Percentiles rank a stretch among this genome's conserved stretches.
phyloP scores from a whole-genome alignment of 2,888 invertebrate genomes.

The Ennomos quercinarius region DNA sequence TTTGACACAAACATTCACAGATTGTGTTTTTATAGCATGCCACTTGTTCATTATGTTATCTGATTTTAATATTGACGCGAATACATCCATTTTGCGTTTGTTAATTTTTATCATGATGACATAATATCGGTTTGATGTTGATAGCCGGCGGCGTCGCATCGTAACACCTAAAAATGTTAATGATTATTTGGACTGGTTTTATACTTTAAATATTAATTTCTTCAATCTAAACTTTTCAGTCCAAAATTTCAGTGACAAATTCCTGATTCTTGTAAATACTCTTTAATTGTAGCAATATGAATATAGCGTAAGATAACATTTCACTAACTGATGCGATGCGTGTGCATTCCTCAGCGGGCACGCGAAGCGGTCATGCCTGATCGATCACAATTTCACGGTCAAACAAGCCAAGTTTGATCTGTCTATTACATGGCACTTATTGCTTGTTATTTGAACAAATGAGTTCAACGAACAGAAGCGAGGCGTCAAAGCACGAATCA shows the following conservation, averaged over 20 bases:
- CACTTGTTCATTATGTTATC: constrained; percentile 39
- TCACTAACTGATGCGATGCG: constrained; percentile 40
- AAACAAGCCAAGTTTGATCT: constrained; percentile 74
- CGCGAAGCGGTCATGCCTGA: constrained; percentile 70
- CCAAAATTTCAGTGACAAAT: no score
- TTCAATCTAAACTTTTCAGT: no score
- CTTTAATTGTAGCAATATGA: constrained; percentile 31
- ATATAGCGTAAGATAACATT: constrained; percentile 24
- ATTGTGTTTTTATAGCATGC: constrained; percentile 40
- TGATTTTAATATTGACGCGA: constrained; percentile 27
- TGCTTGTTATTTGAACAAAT: constrained; percentile 59
- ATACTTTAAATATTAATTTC: no score
- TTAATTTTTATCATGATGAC: constrained; percentile 16
- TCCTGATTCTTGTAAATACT: not conserved
- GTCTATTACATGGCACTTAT: constrained; percentile 67
- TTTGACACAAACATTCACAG: constrained; percentile 37
- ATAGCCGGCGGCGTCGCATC: no score
- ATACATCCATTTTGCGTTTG: constrained; percentile 23
- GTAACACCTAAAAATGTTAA: no score
- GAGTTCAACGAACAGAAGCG: constrained; percentile 65
- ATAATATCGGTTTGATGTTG: not conserved
- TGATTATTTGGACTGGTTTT: no score
- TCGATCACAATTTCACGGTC: constrained; percentile 78
- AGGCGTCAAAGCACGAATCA: constrained; percentile 26
- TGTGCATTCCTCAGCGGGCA: constrained; percentile 59